Evolutionary conservation across 2,888 invertebrate genomes (phyloP).

Genomic region (Pammene fasciana): DNA sequence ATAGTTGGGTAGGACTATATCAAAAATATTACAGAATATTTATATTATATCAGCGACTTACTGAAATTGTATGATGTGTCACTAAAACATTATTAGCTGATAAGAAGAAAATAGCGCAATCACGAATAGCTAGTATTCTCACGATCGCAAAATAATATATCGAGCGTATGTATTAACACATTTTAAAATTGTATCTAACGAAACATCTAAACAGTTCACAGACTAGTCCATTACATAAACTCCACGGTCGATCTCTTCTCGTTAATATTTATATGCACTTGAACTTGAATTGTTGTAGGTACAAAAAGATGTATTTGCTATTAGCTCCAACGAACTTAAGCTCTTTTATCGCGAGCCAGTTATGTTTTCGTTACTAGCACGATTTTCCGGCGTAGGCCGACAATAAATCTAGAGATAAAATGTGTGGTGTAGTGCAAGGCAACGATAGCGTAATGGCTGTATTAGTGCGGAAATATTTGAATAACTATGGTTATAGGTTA

Average conservation of each 20-base stretch:
- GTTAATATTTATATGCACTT: constrained; percentile 50
- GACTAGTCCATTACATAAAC: constrained; percentile 30
- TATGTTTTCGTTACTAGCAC: constrained; percentile 49
- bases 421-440: constrained; percentile 48
- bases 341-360: constrained; percentile 11
- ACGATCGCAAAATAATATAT: constrained; percentile 23
- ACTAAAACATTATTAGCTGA: constrained; percentile 15
- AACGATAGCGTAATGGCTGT: constrained; percentile 47
- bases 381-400: constrained; percentile 54
- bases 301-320: constrained; percentile 1
- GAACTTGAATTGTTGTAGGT: constrained; percentile 50
- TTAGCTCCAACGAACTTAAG: constrained; percentile 9
- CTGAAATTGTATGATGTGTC: not conserved
- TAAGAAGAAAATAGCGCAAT: constrained; percentile 26
- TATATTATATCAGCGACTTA: constrained; percentile 16
- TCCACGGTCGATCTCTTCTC: constrained; percentile 17
- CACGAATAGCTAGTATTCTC: constrained; percentile 21
- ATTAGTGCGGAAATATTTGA: constrained; percentile 32
- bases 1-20: too few relatives aligned
- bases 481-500: constrained; percentile 28
- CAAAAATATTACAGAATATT: not conserved
- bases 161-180: constrained; percentile 1
- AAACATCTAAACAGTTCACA: constrained; percentile 29
- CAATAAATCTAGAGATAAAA: constrained; percentile 60
- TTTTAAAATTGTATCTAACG: constrained; percentile 24